Evolutionary conservation across 2,888 invertebrate genomes (phyloP), one percentile per base, ranked within the genome.

Genomic region (Graphium colonna): DNA sequence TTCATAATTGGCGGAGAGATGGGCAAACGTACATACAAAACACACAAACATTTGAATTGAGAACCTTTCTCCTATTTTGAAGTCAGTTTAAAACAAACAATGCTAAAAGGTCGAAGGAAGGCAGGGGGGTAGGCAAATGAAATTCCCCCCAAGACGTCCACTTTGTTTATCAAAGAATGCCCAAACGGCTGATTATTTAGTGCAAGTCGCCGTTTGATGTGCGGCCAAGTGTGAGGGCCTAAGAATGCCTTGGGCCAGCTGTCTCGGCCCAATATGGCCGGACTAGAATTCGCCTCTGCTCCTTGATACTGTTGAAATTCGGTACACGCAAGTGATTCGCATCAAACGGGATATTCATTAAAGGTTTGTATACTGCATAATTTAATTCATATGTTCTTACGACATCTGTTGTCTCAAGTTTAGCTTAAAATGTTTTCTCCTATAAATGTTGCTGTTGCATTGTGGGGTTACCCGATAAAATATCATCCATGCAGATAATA

Each of bases 151-250:
- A 77, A 83, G 81, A 82, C 75, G 80, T 64, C 78, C 79, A 80
- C 82, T 77, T 78, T 70, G 77, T 76, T 80, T 82, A 84, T 84
- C 85, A 86, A 86, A 86, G 87, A 83, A 82, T 75, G 77, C 77
- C 82, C 80, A 78, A 82, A 76, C 78, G 69, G 74, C 78, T 82
- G 82, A 83, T 82, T 78, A 61, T 64, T 62, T 64, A 61, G 58
- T 59, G 49, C 44, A 39, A 49, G 66, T 65, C 67, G 57, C 60
- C 77, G 86, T 86, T 88, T 87, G 87, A 87, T 73, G 83, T 85
- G 68, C 79, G 71, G 50, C 67, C 68, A 63, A 52, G 69, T 68
- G 86, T 65, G 64, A 75, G 66, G 69, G 72, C 70, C 75, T 74
- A 73, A 79, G 85, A 83, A 85, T 86, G 83, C 85, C 82, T 83